Evolutionary conservation across 1,140 invertebrate species (phyloP), one percentile per base, ranked within the genome.

Genomic region (Drosophila kikkawai): DNA sequence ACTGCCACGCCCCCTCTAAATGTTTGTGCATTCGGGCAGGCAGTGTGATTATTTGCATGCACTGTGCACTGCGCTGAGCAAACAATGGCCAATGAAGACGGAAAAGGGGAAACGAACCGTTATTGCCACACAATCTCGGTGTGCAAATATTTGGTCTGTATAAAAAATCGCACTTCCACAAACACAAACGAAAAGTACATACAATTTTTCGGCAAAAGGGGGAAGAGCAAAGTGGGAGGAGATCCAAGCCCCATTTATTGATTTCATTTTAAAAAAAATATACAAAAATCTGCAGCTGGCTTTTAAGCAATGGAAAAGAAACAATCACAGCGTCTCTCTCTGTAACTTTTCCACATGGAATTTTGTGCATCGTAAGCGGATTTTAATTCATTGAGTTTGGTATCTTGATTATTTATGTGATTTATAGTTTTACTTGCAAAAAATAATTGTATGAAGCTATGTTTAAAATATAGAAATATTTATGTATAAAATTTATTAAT

Each of bases 51-150:
- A 85, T 86, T 86, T 82, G 69, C 79, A 79, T 79, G 61, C 22
- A 22, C 47, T 67, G 68, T 50, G 32, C 51, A 50, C 67, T 70
- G 64, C 57, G 63, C 50, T 56, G 57, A 22, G 69, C 71, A 75
- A 75, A 75, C 69, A 75, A 59, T 55, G 51, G 48, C 17, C 41
- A 39, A 63, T 41, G 51, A 39, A 56, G 37, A 53, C 19, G 45
- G 39, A 36, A 32, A 57, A 36, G 29, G 66, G 44, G 53, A 50
- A 76, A 58, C 61, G 60, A 58, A 75, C 45, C 60, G 58, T 78
- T 78, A 78, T 79, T 79, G 67, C 80, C 78, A 87, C 71, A 83
- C 83, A 87, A 87, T 88, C 67, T 78, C 80, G 57, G 26, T 77
- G 68, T 34, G 68, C 80, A 83, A 87, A 87, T 83, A 88, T 87